phyloP scores from a whole-genome alignment of 2,113 vertebrate genomes.

The Takifugu bimaculatus region DNA sequence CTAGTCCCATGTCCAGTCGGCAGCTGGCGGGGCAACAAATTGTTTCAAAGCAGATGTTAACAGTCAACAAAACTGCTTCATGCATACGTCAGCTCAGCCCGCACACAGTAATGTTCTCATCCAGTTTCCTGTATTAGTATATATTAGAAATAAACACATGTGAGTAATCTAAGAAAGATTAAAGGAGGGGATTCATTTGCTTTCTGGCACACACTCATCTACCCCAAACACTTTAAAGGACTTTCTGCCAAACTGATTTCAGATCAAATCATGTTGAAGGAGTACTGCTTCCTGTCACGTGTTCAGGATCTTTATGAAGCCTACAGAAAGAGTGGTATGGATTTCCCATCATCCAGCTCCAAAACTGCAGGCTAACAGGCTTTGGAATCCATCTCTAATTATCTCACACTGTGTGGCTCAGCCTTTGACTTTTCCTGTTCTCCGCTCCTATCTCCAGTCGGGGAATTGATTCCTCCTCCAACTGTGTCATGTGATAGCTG shows the following conservation, averaged over 20 bases:
- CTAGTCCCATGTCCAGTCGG: slow-evolving; percentile 41
- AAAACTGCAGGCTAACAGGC: background rate
- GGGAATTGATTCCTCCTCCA: slow-evolving; percentile 25
- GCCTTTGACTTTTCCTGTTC: background rate
- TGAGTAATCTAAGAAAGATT: too few relatives aligned
- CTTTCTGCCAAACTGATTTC: too few relatives aligned
- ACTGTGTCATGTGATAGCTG: background rate
- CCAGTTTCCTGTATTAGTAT: too few relatives aligned
- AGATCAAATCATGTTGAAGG: too few relatives aligned
- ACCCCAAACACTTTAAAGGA: too few relatives aligned
- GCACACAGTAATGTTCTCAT: too few relatives aligned
- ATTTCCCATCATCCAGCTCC: slow-evolving; percentile 20
- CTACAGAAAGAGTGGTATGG: slow-evolving; percentile 15
- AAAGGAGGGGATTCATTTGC: too few relatives aligned
- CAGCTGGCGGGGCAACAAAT: slow-evolving; percentile 35
- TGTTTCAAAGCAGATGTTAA: background rate
- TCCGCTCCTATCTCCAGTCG: background rate
- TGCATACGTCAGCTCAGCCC: too few relatives aligned
- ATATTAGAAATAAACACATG: too few relatives aligned
- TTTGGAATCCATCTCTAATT: slow-evolving; percentile 17
- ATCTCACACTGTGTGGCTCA: slow-evolving; percentile 7
- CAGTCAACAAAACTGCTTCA: slow-evolving; percentile 21
- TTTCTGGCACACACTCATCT: too few relatives aligned
- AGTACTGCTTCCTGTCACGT: background rate
- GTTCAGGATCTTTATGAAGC: background rate